phyloP scores from a whole-genome alignment of 2,888 invertebrate genomes.

The Euplexia lucipara region DNA sequence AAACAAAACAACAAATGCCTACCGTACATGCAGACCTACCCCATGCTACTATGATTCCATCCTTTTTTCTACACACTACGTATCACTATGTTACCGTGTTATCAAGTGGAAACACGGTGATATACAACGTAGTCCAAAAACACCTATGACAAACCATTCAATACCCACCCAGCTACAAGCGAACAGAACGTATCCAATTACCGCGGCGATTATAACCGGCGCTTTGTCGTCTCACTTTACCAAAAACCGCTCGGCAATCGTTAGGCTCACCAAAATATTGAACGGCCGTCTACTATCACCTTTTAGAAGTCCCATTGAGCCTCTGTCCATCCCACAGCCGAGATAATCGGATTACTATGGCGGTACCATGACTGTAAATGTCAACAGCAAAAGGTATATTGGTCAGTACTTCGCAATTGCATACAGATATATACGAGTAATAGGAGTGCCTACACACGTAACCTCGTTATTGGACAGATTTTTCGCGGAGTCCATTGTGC shows the following conservation, averaged over 20 bases:
- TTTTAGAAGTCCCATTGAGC: conserved; percentile 57
- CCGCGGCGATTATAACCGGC: conserved; percentile 49
- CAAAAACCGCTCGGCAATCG: conserved; percentile 60
- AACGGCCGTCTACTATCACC: conserved; percentile 52
- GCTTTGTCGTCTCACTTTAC: conserved; percentile 53
- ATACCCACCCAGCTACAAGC: background rate
- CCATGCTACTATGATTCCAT: no score
- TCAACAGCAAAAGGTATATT: conserved; percentile 66
- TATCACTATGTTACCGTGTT: no score
- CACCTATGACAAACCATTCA: background rate
- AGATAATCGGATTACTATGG: conserved; percentile 80
- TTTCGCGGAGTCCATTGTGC: conserved; percentile 16
- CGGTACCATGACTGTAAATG: conserved; percentile 75
- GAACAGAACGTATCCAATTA: conserved; percentile 53
- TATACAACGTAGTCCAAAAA: conserved; percentile 1
- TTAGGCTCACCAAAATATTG: conserved; percentile 64
- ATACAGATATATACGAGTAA: no score
- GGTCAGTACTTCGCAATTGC: conserved; percentile 48
- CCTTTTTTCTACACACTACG: no score
- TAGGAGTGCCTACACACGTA: conserved; percentile 1
- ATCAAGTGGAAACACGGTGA: background rate
- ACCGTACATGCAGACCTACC: no score
- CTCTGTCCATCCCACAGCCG: conserved; percentile 54
- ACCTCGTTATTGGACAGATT: conserved; percentile 28
- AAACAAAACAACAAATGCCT: no score